These are phyloP conservation scores for Pachyramphus minor DNA, from an alignment of 2,113 vertebrate genomes.

Conservation along the genomic window DNA sequence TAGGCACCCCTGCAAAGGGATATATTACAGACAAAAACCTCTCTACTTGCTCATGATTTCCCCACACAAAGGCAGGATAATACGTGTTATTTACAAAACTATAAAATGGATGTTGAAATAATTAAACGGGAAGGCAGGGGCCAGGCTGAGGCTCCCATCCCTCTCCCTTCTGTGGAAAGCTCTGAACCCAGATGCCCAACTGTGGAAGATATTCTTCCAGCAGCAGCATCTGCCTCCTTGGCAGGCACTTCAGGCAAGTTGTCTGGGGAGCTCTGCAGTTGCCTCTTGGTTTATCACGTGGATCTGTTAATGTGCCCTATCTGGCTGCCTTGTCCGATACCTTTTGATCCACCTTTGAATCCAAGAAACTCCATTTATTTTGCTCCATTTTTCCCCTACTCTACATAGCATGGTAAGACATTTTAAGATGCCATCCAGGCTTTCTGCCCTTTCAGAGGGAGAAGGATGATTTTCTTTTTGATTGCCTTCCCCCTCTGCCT, in stretches of 20 bases:
- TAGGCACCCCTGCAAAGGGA: not conserved
- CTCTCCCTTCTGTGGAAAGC: slow-evolving; percentile 70
- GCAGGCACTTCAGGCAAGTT: slow-evolving; percentile 71
- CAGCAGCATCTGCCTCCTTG: slow-evolving; percentile 82
- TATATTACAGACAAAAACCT: not conserved
- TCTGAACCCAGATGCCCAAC: slow-evolving; percentile 78
- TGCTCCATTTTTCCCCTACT: not conserved
- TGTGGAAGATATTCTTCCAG: slow-evolving; percentile 74
- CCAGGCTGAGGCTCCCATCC: slow-evolving; percentile 30
- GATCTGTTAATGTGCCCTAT: slow-evolving; percentile 67
- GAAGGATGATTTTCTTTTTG: not conserved
- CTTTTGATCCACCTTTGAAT: slow-evolving; percentile 73
- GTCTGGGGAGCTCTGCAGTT: slow-evolving; percentile 74
- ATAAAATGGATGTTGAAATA: slow-evolving; percentile 23
- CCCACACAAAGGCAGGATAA: not conserved
- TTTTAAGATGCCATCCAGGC: not conserved
- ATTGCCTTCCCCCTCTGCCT: not conserved
- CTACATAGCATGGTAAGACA: not conserved
- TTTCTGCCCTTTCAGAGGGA: slow-evolving; percentile 19
- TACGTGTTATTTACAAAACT: slow-evolving; percentile 14
- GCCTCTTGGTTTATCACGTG: slow-evolving; percentile 76
- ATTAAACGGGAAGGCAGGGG: slow-evolving; percentile 30
- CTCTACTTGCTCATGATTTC: not conserved
- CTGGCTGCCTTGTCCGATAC: slow-evolving; percentile 66
- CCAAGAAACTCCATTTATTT: slow-evolving; percentile 41